These are phyloP conservation scores for Tryphoninae sp. DNA, from an alignment of 2,888 invertebrate genomes.

Conservation along the genomic window DNA sequence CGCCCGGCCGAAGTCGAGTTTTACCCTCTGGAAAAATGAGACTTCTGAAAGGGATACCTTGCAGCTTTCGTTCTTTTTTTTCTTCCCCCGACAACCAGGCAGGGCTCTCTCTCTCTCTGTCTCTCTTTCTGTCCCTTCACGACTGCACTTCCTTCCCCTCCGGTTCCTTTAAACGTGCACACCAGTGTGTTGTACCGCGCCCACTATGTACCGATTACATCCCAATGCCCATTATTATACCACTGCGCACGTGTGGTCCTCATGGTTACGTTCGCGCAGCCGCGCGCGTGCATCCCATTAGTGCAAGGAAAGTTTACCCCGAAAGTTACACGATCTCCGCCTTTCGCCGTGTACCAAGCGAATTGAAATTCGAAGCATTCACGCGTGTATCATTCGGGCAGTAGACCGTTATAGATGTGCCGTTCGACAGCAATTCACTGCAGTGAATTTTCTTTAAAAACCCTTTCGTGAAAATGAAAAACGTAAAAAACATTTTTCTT, in stretches of 20 bases:
- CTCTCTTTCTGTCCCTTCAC: conserved; percentile 5
- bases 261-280: conserved; percentile 68
- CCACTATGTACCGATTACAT: conserved; percentile 74
- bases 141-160: neutral
- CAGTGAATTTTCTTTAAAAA: neutral
- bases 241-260: conserved; percentile 79
- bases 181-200: conserved; percentile 61
- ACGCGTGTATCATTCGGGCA: conserved; percentile 42
- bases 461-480: conserved; percentile 5
- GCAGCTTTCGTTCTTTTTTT: conserved; percentile 29
- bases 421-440: neutral
- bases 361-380: conserved; percentile 57
- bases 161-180: conserved; percentile 44
- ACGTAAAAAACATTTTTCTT: conserved; percentile 14
- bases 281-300: conserved; percentile 78
- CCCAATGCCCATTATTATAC: conserved; percentile 46
- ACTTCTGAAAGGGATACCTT: conserved; percentile 31
- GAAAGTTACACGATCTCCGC: conserved; percentile 32
- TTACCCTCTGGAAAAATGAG: conserved; percentile 60
- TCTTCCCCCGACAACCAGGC: conserved; percentile 11
- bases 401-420: neutral
- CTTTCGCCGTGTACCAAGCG: neutral
- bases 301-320: conserved; percentile 69
- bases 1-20: conserved; percentile 64
- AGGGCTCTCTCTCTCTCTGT: neutral